These are phyloP conservation scores for Ectropis grisescens DNA, from an alignment of 1,140 invertebrate species.

Conservation along the genomic window DNA sequence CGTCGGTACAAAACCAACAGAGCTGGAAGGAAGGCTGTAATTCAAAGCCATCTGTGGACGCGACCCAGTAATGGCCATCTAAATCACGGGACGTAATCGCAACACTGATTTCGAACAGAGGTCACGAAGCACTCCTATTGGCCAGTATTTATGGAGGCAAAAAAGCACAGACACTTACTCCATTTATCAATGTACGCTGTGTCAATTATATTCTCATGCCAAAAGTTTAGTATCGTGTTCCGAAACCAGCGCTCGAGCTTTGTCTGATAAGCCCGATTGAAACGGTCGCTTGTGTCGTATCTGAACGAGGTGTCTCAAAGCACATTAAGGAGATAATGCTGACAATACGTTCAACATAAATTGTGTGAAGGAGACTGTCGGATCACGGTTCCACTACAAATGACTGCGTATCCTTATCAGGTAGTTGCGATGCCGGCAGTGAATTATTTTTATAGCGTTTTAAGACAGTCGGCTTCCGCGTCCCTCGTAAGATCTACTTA, in stretches of 20 bases:
- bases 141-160: slow-evolving; percentile 48
- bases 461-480: slow-evolving; percentile 50
- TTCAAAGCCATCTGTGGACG: slow-evolving; percentile 45
- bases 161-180: slow-evolving; percentile 24
- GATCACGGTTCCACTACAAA: slow-evolving; percentile 51
- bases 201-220: no score
- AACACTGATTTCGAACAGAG: slow-evolving; percentile 55
- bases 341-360: slow-evolving; percentile 49
- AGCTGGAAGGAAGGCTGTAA: slow-evolving; percentile 41
- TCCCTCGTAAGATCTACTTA: slow-evolving; percentile 48
- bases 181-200: no score
- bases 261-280: no score
- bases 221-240: no score
- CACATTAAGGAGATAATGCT: slow-evolving; percentile 55
- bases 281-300: no score
- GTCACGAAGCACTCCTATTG: slow-evolving; percentile 47
- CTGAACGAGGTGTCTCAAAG: slow-evolving; percentile 33
- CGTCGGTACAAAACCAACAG: slow-evolving; percentile 43
- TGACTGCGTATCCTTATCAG: slow-evolving; percentile 57
- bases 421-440: slow-evolving; percentile 32
- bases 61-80: slow-evolving; percentile 37
- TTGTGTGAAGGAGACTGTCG: slow-evolving; percentile 22
- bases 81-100: slow-evolving; percentile 58
- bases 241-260: no score
- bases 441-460: slow-evolving; percentile 63